Evolutionary conservation across 2,797 vertebrate species (phyloP), one percentile per base, ranked within the genome.

Genomic region (Macropodus opercularis): DNA sequence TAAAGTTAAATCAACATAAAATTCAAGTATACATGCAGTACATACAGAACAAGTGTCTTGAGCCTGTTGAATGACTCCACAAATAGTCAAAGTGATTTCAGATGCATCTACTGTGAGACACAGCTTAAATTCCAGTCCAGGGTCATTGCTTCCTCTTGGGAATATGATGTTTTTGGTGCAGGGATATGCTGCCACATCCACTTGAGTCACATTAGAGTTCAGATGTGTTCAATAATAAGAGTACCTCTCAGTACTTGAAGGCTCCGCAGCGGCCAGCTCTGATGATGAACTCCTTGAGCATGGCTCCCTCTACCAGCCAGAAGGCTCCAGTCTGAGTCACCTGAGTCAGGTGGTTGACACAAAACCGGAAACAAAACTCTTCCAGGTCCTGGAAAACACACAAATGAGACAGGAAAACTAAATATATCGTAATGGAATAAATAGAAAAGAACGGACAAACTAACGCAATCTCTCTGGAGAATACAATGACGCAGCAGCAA

Each of bases 351-450:
- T 98, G 96, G 92, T 96, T 96, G 64, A 98, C 91, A 75, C 97
- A 98, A 87, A 98, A 98, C 83, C 94, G 93, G 84, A 98, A 98
- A 86, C 97, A 98, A 87, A 98, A 98, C 79, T 97, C 95, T 85
- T 98, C 96, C 86, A 98, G 93, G 85, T 97, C 96, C 97, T 98
- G 78, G 63, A 84, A 26, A 78, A 17, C 50, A 46, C 11, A 43
- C 4, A 46, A 38, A 57, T 3, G 35, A 5, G 19, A 62, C 2
- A 35, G 1, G 22, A 11, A 26, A 3, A 14, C 18, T 4, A 6
- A 7, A 27, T 32, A 11, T 41, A 21, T 21, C 4, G 1, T 17
- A n/a, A 23, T 11, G 38, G 5, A 17, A 17, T 2, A 14, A 12
- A 15, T 0, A 32, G 17, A 17, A 36, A 15, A 12, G 22, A n/a